Evolutionary conservation across 2,797 vertebrate genomes (phyloP), one percentile per base, ranked within the genome.

Genomic region (Cyprinodon diabolis): DNA sequence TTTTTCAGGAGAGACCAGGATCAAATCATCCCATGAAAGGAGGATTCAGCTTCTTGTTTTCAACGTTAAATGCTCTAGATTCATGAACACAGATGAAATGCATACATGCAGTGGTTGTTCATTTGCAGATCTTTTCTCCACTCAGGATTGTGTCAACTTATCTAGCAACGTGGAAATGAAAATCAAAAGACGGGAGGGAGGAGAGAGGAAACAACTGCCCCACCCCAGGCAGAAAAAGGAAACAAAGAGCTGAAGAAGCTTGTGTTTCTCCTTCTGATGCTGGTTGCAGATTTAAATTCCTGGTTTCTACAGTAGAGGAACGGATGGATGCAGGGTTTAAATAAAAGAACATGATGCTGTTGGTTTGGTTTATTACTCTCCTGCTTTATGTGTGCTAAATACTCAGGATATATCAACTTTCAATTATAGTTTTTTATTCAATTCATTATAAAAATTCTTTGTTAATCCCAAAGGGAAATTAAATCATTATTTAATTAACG

Each of bases 201-300:
- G 52, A 12, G 30, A 72, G 63, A 75, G 69, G 43, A 21, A 84
- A 68, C 9, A 62, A 78, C 12, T 37, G 77, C 84, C 77, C 79
- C 77, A 63, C 86, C 84, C 73, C 60, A 74, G 73, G 68, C 66
- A 84, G 73, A 87, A 83, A 84, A 75, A 30, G 51, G 56, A 78
- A 87, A 85, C 78, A 88, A 84, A 80, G 70, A 88, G 74, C 68
- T 56, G 67, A 68, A 47, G 69, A 66, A 68, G 75, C 72, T 87
- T 23, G n/a, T 73, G 57, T 84, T 86, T 84, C 77, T 84, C 45
- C 72, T 74, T 65, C 62, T 76, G 66, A 81, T 78, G 77, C 71
- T 86, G 19, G 66, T 74, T 69, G 56, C 6, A 1, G 49, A 76
- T 67, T 77, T 76, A 35, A 79, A 74, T 54, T 51, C n/a, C 63